These are phyloP conservation scores for Oligia strigilis DNA, from an alignment of 2,888 invertebrate genomes.

Conservation along the genomic window DNA sequence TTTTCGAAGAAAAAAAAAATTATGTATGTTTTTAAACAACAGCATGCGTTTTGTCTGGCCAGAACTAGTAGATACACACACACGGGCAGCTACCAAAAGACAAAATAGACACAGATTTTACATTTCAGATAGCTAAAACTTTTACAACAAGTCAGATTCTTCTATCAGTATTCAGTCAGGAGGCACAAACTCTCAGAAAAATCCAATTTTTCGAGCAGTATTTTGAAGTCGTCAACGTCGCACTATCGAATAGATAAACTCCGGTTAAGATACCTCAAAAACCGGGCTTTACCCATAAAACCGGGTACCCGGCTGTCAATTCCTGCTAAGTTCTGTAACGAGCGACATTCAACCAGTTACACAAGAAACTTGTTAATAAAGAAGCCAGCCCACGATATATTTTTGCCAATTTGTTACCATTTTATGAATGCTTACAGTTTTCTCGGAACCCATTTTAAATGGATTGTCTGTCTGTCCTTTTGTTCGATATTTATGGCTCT, in stretches of 20 bases:
- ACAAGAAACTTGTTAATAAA: conserved; percentile 2
- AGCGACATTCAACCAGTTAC: not conserved
- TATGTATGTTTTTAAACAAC: not conserved
- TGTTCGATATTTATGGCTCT: conserved; percentile 52
- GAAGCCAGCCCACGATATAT: conserved; percentile 35
- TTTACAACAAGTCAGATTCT: not conserved
- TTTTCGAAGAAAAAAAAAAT: not conserved
- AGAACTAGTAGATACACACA: not conserved
- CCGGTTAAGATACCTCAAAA: not conserved
- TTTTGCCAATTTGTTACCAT: conserved; percentile 50
- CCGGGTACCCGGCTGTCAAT: not conserved
- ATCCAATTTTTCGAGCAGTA: not conserved
- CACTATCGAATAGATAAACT: not conserved
- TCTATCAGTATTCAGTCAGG: not conserved
- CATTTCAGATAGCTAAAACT: not conserved
- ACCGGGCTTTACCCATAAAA: not conserved
- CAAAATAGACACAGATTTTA: not conserved
- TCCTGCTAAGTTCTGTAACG: not conserved
- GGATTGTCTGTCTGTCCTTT: conserved; percentile 39
- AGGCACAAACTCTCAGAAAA: not conserved
- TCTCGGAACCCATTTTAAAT: conserved; percentile 42
- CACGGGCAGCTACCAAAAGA: not conserved
- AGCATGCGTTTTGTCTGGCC: not conserved
- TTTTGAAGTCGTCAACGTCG: too few species aligned
- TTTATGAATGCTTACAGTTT: conserved; percentile 41